Percentiles rank a stretch among this genome's conserved stretches.
These are phyloP conservation scores for Ictalurus furcatus DNA, from an alignment of 2,113 vertebrate genomes.

Conservation along the genomic window DNA sequence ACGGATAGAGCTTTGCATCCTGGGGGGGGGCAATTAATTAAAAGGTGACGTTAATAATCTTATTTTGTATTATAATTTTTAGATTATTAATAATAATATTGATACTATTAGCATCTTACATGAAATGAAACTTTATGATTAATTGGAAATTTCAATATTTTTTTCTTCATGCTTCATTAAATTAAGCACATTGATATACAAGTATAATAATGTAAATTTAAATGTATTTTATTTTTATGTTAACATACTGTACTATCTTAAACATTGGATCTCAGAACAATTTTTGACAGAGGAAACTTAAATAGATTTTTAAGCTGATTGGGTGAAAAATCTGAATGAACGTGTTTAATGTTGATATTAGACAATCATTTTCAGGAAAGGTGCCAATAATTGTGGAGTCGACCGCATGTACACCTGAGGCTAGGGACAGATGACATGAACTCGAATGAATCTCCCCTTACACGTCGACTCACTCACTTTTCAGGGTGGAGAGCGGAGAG, in stretches of 20 bases:
- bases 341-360: background rate
- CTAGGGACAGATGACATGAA: background rate
- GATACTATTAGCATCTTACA: background rate
- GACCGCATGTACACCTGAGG: background rate
- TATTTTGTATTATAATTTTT: background rate
- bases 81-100: background rate
- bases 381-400: background rate
- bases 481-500: slow-evolving; percentile 90
- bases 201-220: background rate
- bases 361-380: background rate
- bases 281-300: background rate
- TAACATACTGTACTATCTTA: background rate
- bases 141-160: background rate
- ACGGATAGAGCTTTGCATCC: slow-evolving; percentile 82
- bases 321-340: background rate
- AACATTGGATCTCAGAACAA: background rate
- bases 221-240: background rate
- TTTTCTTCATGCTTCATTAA: background rate
- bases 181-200: background rate
- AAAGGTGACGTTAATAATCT: background rate
- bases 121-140: background rate
- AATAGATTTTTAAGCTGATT: background rate
- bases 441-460: background rate
- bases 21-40: slow-evolving; percentile 53
- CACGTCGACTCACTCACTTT: slow-evolving; percentile 76